Percentiles rank a stretch among this genome's conserved stretches.
Evolutionary conservation across 1,140 invertebrate genomes (phyloP).

Genomic region (Bacillus rossius): DNA sequence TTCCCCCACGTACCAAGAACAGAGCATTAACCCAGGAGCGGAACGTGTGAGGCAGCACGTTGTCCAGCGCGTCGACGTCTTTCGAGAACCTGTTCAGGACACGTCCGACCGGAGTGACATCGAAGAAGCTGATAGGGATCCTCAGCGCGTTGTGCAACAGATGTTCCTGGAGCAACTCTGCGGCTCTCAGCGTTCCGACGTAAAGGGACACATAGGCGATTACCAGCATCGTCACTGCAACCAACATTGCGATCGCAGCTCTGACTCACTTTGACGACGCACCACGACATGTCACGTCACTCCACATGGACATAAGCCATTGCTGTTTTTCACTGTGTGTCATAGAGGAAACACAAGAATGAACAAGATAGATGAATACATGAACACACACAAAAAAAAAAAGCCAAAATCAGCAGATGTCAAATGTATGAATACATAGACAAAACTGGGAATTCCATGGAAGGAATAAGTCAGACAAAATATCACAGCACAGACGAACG

Average conservation of each 20-base stretch:
- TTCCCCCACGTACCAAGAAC: constrained; percentile 23
- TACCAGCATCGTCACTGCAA: background rate
- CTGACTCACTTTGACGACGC: too few species aligned
- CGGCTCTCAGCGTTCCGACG: constrained; percentile 54
- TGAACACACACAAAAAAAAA: too few species aligned
- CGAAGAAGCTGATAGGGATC: constrained; percentile 68
- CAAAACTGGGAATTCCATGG: too few species aligned
- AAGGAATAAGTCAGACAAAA: too few species aligned
- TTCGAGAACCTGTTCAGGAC: constrained; percentile 68
- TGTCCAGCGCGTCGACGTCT: constrained; percentile 64
- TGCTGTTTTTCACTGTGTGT: too few species aligned
- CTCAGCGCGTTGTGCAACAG: constrained; percentile 57
- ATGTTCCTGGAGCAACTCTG: constrained; percentile 49
- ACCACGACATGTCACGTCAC: too few species aligned
- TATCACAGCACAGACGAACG: too few species aligned
- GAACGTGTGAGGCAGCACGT: constrained; percentile 39
- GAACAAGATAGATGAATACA: too few species aligned
- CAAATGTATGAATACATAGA: too few species aligned
- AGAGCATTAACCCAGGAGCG: constrained; percentile 41
- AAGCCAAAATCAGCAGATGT: too few species aligned
- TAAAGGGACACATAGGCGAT: background rate
- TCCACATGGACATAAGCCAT: too few species aligned
- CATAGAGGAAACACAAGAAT: too few species aligned
- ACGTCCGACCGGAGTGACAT: constrained; percentile 63
- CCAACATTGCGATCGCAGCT: background rate